These are phyloP conservation scores for Phaethornis superciliosus DNA, from an alignment of 2,113 vertebrate species.

Conservation along the genomic window DNA sequence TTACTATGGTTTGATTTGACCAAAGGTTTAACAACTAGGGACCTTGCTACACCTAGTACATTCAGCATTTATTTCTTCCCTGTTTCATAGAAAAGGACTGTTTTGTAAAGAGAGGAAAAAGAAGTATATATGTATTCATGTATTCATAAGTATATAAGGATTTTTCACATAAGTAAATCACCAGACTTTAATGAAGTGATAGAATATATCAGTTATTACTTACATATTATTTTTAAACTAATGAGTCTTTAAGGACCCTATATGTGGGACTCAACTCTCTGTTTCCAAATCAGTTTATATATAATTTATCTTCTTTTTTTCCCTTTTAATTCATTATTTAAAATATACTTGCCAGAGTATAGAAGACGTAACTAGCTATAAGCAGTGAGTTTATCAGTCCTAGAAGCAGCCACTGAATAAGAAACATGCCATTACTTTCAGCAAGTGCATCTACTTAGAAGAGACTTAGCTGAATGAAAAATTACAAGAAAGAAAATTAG, in stretches of 20 bases:
- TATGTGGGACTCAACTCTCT: neutral
- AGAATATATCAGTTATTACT: neutral
- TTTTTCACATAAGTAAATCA: neutral
- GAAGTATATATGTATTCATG: neutral
- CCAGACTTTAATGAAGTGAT: neutral
- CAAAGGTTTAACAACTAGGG: neutral
- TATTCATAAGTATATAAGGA: neutral
- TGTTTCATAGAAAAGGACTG: neutral
- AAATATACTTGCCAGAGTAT: neutral
- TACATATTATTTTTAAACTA: neutral
- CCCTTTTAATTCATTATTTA: neutral
- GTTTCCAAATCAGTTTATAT: neutral
- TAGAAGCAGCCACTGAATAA: no score
- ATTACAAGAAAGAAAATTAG: no score
- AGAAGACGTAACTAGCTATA: no score
- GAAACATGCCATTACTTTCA: no score
- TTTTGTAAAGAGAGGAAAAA: neutral
- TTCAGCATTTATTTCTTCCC: neutral
- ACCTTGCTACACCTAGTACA: neutral
- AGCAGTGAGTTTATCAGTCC: no score
- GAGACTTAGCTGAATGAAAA: no score
- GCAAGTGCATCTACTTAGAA: no score
- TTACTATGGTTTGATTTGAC: neutral
- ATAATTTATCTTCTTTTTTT: neutral
- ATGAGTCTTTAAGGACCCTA: neutral